These are phyloP conservation scores for Spheniscus humboldti DNA, from an alignment of 2,797 vertebrate genomes.

Conservation along the genomic window DNA sequence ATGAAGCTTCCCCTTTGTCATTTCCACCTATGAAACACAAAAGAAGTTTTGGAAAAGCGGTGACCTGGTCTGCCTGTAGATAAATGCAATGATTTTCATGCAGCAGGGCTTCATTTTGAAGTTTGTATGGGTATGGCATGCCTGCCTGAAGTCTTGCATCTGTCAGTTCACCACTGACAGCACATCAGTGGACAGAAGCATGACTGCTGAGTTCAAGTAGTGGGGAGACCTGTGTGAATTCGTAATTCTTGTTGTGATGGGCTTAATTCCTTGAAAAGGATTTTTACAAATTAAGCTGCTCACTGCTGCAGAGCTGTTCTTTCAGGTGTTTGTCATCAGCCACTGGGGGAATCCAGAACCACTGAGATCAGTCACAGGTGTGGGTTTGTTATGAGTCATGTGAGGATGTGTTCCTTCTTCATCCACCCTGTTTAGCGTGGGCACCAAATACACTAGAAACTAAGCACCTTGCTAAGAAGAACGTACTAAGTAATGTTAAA, in stretches of 20 bases:
- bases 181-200: not conserved
- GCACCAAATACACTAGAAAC: not conserved
- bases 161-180: not conserved
- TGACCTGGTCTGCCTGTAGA: not conserved
- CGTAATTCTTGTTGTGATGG: not conserved
- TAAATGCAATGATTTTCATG: not conserved
- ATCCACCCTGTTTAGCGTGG: not conserved
- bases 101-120: not conserved
- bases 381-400: slow-evolving; percentile 16
- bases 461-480: not conserved
- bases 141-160: not conserved
- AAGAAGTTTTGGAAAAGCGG: not conserved
- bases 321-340: not conserved
- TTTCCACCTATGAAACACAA: not conserved
- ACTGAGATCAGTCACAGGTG: not conserved
- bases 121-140: not conserved
- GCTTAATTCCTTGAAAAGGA: not conserved
- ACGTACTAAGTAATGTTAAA: not conserved
- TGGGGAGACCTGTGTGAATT: not conserved
- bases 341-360: not conserved
- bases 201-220: not conserved
- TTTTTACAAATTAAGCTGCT: not conserved
- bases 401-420: not conserved
- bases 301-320: not conserved
- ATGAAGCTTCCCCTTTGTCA: not conserved